Conservation (phyloP, 2,888 invertebrate species). For the Didymodactylos carnosus region DNA sequence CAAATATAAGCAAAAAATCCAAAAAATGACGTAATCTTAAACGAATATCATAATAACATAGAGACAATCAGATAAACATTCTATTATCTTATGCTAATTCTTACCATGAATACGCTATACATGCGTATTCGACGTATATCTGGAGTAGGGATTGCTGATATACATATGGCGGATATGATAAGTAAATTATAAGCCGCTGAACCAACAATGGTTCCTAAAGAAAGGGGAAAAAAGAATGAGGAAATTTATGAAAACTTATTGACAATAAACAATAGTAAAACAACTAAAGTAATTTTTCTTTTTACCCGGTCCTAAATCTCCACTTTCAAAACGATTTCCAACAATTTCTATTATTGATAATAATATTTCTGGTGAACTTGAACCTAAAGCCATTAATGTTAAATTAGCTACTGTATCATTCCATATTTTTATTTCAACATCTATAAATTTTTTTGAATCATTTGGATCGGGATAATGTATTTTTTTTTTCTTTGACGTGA, state of each 20-base stretch:
- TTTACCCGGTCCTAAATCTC: constrained; percentile 40
- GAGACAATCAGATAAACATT: background rate
- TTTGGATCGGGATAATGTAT: constrained; percentile 22
- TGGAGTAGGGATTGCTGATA: constrained; percentile 35
- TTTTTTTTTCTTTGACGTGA: constrained; percentile 39
- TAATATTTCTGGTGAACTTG: constrained; percentile 41
- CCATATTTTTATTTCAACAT: constrained; percentile 25
- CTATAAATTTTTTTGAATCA: constrained; percentile 21
- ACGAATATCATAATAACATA: background rate
- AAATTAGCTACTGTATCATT: constrained; percentile 43
- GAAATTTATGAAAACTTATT: no score
- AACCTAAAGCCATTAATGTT: constrained; percentile 42
- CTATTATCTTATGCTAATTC: no score
- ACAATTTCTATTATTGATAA: constrained; percentile 40
- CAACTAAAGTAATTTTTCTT: no score
- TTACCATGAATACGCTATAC: constrained; percentile 33
- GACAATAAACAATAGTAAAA: no score
- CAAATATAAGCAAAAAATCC: constrained; percentile 43
- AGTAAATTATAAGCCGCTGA: constrained; percentile 43
- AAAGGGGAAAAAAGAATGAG: no score
- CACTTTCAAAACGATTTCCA: constrained; percentile 33
- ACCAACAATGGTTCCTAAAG: constrained; percentile 36
- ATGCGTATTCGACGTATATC: constrained; percentile 34
- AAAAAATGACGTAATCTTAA: constrained; percentile 11
- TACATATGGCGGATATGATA: constrained; percentile 40